Evolutionary conservation across 2,888 invertebrate species (phyloP).

Genomic region (Trichogramma evanescens): DNA sequence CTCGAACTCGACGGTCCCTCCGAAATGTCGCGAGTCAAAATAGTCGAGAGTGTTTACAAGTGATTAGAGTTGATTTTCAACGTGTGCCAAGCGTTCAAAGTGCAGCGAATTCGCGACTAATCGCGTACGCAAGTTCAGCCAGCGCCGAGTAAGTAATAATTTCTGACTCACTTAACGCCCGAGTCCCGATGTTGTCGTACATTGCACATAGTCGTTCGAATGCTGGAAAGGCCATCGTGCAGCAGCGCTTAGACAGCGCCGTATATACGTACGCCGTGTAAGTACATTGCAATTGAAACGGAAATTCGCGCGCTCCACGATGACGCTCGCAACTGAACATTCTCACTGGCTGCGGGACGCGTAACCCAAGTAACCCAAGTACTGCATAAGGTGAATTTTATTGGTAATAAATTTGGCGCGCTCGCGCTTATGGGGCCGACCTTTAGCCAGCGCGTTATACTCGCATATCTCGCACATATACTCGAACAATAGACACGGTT

Average conservation of each 20-base stretch:
- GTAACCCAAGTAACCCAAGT: constrained; percentile 36
- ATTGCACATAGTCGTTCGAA: no score
- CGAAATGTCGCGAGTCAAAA: no score
- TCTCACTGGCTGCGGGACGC: constrained; percentile 12
- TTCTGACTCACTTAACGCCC: no score
- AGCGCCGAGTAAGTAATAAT: no score
- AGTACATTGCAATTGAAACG: constrained; percentile 27
- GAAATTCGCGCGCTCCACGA: constrained; percentile 20
- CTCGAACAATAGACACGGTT: constrained; percentile 27
- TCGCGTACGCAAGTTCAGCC: no score
- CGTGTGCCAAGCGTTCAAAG: no score
- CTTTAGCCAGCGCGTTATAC: no score
- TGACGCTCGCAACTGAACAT: constrained; percentile 30
- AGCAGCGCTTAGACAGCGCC: constrained; percentile 13
- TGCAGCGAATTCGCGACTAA: no score
- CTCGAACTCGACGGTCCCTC: no score
- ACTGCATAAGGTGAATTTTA: constrained; percentile 35
- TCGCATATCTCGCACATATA: constrained; percentile 3
- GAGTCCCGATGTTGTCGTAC: no score
- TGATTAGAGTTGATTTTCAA: no score
- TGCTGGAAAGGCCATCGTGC: background rate
- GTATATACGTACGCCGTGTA: constrained; percentile 14
- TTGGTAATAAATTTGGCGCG: constrained; percentile 38
- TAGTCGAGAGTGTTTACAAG: no score
- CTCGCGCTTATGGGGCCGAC: constrained; percentile 18